Evolutionary conservation across 2,113 vertebrate genomes (phyloP).

Genomic region (human): DNA sequence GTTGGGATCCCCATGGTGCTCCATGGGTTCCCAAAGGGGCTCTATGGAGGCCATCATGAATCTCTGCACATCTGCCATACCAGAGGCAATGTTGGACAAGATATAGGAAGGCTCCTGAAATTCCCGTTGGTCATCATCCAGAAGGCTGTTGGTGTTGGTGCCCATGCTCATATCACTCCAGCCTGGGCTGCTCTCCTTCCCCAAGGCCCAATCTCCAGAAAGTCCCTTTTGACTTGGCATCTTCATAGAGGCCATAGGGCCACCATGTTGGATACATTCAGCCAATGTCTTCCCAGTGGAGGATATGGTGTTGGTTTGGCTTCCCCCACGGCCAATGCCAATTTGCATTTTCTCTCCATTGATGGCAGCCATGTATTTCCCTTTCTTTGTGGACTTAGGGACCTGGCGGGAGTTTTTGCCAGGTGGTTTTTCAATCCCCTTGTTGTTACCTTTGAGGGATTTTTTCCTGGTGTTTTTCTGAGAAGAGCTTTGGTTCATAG

Average conservation of each 20-base stretch:
- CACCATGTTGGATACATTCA: constrained; percentile 79
- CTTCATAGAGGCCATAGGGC: constrained; percentile 70
- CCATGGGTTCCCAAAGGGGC: constrained; percentile 94
- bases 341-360: constrained; percentile 90
- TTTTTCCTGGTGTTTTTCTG: constrained; percentile 96
- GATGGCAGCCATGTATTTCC: constrained; percentile 89
- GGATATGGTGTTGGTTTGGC: constrained; percentile 73
- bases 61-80: constrained; percentile 99
- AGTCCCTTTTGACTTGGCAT: constrained; percentile 83
- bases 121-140: constrained; percentile 97
- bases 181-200: constrained; percentile 84
- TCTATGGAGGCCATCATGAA: constrained; percentile 99
- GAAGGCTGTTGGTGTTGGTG: constrained; percentile 85
- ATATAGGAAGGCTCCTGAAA: constrained; percentile 99
- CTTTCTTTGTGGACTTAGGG: constrained; percentile 93
- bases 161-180: constrained; percentile 88
- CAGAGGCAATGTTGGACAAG: constrained; percentile 99
- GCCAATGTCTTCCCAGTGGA: constrained; percentile 77
- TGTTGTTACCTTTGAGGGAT: constrained; percentile 90
- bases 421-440: constrained; percentile 90
- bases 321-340: constrained; percentile 74
- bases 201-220: constrained; percentile 89
- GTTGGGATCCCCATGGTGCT: constrained; percentile 87
- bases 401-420: constrained; percentile 92
- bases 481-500: constrained; percentile 87